Evolutionary conservation across 2,113 vertebrate species (phyloP), one percentile per base, ranked within the genome.

Genomic region (Macheiramphus alcinus): DNA sequence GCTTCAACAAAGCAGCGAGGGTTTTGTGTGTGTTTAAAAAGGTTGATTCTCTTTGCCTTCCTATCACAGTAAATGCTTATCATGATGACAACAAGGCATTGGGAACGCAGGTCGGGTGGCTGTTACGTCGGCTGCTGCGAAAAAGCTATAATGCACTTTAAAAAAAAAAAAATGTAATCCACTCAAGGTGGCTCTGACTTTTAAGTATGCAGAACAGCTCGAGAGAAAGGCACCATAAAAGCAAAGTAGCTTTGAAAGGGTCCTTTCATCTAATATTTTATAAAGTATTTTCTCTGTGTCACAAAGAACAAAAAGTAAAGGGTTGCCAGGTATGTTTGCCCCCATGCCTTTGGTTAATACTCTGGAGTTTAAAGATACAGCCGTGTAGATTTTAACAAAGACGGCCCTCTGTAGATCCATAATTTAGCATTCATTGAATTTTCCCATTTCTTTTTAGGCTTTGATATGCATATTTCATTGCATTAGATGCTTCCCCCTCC

Each of bases 151-250:
- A 90, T 85, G 84, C 90, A 94, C 93, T 93, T 96, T 11, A 70
- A 90, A 95, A 95, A 94, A 50, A 50, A 94, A 95, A 82, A 47
- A 83, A 94, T 90, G 93, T 92, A 71, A 97, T 92, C 92, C 84
- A 92, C 96, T 98, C 97, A 97, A 97, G 98, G 97, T 97, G 96
- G 96, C 88, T 94, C 96, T 97, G 98, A 97, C 97, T 98, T 98
- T 97, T 98, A 97, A 98, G 97, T 97, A 97, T 97, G 98, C 97
- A 98, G 97, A 98, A 90, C 93, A 97, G 96, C 95, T 93, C 31
- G 5, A 86, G 90, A 98, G 96, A 96, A 95, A 96, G 81, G 88
- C 83, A 76, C 86, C 91, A 90, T 94, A 98, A 98, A 98, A 97
- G 96, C 80, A 86, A 96, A 83, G 67, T 87, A 88, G 86, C 97